These are phyloP conservation scores for Nothoprocta perdicaria DNA, from an alignment of 2,113 vertebrate genomes.

Conservation along the genomic window DNA sequence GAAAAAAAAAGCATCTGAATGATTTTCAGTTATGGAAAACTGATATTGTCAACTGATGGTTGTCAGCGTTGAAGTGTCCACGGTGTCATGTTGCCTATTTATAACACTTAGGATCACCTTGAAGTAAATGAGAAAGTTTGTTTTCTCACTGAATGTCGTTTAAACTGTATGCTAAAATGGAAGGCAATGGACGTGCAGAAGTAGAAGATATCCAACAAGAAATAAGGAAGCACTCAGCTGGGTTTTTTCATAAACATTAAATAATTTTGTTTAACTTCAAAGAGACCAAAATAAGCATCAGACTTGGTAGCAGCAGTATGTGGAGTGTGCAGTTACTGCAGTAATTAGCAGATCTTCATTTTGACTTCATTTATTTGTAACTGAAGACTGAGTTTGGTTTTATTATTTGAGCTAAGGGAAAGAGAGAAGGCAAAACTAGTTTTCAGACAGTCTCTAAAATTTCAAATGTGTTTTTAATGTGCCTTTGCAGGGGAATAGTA, in stretches of 20 bases:
- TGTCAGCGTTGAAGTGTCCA: neutral
- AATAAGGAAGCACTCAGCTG: neutral
- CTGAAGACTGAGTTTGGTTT: neutral
- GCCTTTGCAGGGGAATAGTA: neutral
- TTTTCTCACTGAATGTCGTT: neutral
- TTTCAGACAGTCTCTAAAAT: neutral
- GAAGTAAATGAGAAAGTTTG: neutral
- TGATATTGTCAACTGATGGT: neutral
- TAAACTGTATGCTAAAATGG: neutral
- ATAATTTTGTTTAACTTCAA: neutral
- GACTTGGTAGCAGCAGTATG: neutral
- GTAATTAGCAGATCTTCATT: neutral
- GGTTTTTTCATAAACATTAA: neutral
- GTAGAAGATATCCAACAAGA: neutral
- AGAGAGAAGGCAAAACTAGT: neutral
- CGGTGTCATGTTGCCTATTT: neutral
- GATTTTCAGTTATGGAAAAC: neutral
- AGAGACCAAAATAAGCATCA: neutral
- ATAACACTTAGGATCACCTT: accelerated
- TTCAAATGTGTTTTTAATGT: neutral
- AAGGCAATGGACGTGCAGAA: neutral
- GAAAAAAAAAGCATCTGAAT: neutral
- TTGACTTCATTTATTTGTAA: neutral
- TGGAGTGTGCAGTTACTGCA: neutral
- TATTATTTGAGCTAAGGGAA: neutral